Evolutionary conservation across 37 sponge, comb jelly and placozoan genomes (phyloP), one percentile per base, ranked within the genome.

Genomic region (Haliclona indistincta): DNA sequence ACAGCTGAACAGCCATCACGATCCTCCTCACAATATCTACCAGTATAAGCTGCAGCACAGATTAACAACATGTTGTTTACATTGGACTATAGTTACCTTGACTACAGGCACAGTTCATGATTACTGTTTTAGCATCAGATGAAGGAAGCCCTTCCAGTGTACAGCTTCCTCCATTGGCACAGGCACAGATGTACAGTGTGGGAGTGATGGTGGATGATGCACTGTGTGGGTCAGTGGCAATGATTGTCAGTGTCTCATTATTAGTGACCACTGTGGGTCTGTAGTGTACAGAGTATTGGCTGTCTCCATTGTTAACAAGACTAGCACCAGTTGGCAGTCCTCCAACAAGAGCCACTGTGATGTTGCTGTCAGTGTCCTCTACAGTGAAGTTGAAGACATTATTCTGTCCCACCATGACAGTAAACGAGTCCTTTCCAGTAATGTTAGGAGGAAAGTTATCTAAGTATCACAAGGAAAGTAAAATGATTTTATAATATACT

Each of bases 381-480:
- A 83, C 84, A 17, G 53, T 72, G 68, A 88, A 82, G 34, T 11
- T 62, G 65, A 65, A 79, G 30, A 53, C 29, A 13, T 71, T 49
- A 8, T 63, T 4, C n/a, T n/a, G n/a, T n/a, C n/a, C n/a, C n/a
- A n/a, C n/a, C n/a, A 49, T 81, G 35, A 82, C 79, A n/a, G 37
- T 35, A 65, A 78, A 71, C 2, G 40, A 40, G 2, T 34, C 43
- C 29, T 67, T 52, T 45, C 84, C 89, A 67, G 30, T 47, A 4
- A 88, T 77, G 38, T 29, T 43, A 19, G 89, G 89, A 37, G 89
- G 89, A 32, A 55, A 72, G 71, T 78, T 88, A 13, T 10, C 89
- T 88, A 60, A 0, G 43, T 38, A 17, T 1, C 2, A 0, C 34
- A 40, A 68, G 39, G 28, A 77, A 33, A 37, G 11, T 28, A 63